Conservation (phyloP, 2,113 vertebrate genomes). For the Antigone vipio region DNA sequence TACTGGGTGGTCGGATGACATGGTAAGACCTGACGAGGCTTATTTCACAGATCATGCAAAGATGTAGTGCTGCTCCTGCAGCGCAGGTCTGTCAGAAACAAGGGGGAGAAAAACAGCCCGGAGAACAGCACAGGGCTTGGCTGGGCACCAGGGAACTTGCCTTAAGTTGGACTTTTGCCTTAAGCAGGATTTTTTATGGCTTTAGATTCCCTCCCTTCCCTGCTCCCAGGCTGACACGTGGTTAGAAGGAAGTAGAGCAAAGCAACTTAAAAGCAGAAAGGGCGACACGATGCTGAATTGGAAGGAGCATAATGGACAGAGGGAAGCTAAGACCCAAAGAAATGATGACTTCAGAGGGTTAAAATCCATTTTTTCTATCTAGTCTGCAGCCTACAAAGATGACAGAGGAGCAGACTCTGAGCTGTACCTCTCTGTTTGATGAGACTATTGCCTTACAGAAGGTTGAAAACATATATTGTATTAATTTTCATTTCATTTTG, state of each 20-base stretch:
- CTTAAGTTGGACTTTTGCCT: background rate
- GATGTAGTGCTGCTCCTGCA: background rate
- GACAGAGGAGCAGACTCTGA: background rate
- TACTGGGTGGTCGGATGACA: background rate
- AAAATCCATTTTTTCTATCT: background rate
- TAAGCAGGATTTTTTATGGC: background rate
- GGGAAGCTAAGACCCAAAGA: background rate
- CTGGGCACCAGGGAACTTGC: background rate
- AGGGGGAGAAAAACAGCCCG: background rate
- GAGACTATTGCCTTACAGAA: background rate
- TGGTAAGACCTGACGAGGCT: background rate
- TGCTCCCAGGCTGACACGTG: background rate
- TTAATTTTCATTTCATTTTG: background rate
- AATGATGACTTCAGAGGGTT: background rate
- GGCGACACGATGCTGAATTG: background rate
- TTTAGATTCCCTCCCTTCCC: background rate
- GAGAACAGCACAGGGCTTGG: background rate
- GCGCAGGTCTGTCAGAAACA: background rate
- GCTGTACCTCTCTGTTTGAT: background rate
- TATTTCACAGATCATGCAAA: background rate
- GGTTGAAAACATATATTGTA: background rate
- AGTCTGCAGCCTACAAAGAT: background rate
- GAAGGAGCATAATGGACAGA: background rate
- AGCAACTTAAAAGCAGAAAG: background rate
- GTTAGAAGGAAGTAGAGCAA: background rate